These are phyloP conservation scores for Pogonocichla stellata DNA, from an alignment of 2,113 vertebrate genomes.

Conservation along the genomic window DNA sequence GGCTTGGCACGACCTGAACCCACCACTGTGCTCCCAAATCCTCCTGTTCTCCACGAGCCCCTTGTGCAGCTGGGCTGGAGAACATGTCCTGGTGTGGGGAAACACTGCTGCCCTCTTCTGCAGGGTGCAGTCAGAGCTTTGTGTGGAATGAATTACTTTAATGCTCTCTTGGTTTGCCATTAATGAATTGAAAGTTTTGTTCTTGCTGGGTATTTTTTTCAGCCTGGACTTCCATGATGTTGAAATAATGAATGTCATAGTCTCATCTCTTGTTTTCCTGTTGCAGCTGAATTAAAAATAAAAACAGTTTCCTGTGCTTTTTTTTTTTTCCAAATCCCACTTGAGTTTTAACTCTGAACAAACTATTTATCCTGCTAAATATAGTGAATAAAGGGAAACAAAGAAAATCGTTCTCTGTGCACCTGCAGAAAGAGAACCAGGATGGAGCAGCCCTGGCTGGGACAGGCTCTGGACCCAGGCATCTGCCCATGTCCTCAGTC, in stretches of 20 bases:
- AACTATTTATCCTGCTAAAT: background rate
- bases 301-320: background rate
- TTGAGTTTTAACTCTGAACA: background rate
- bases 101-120: background rate
- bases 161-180: background rate
- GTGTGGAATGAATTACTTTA: background rate
- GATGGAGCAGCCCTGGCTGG: background rate
- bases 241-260: background rate
- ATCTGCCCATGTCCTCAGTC: background rate
- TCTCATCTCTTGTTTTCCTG: background rate
- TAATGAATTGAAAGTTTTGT: background rate
- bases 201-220: background rate
- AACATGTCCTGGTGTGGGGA: background rate
- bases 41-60: background rate
- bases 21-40: background rate
- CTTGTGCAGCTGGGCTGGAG: background rate
- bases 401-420: background rate
- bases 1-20: rapidly evolving
- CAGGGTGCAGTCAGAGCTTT: background rate
- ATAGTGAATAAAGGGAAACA: background rate
- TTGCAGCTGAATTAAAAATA: background rate
- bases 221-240: background rate
- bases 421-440: background rate
- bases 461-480: background rate
- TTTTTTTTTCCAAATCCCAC: background rate